Conservation (phyloP, 2,113 vertebrate species). For the Lepisosteus oculatus region DNA sequence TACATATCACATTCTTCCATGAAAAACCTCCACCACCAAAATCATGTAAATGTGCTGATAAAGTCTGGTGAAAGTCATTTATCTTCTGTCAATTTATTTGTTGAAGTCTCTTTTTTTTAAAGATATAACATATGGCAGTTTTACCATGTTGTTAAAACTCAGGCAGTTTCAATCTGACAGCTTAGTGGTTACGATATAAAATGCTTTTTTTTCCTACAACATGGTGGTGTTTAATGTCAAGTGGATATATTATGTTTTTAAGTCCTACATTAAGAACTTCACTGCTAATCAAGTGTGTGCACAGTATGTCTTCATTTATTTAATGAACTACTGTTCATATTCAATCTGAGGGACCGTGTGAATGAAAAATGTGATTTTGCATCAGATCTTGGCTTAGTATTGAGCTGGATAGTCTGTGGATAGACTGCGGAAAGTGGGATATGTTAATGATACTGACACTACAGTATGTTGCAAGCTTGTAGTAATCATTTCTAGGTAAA, state of each 20-base stretch:
- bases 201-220: slow-evolving; percentile 32
- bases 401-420: too few species aligned
- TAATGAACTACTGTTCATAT: slow-evolving; percentile 9
- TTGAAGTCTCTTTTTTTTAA: slow-evolving; percentile 45
- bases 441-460: too few species aligned
- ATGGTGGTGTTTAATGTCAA: slow-evolving; percentile 29
- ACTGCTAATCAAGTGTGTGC: slow-evolving; percentile 25
- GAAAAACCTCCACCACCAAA: too few species aligned
- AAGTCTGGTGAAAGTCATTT: slow-evolving; percentile 51
- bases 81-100: slow-evolving; percentile 50
- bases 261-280: slow-evolving; percentile 2
- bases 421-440: too few species aligned
- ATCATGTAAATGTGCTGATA: too few species aligned
- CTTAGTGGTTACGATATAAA: slow-evolving; percentile 25
- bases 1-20: not conserved
- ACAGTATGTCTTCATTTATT: slow-evolving; percentile 30
- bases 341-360: not conserved
- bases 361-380: too few species aligned
- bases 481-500: too few species aligned
- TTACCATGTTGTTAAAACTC: slow-evolving; percentile 47
- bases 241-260: slow-evolving; percentile 16
- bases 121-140: slow-evolving; percentile 53
- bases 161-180: slow-evolving; percentile 42
- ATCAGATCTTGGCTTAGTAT: too few species aligned
- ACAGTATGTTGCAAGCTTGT: too few species aligned